Base-by-base conservation (phyloP, 35 echinoderm and acorn worm genomes). In the Chiridota heheva region DNA sequence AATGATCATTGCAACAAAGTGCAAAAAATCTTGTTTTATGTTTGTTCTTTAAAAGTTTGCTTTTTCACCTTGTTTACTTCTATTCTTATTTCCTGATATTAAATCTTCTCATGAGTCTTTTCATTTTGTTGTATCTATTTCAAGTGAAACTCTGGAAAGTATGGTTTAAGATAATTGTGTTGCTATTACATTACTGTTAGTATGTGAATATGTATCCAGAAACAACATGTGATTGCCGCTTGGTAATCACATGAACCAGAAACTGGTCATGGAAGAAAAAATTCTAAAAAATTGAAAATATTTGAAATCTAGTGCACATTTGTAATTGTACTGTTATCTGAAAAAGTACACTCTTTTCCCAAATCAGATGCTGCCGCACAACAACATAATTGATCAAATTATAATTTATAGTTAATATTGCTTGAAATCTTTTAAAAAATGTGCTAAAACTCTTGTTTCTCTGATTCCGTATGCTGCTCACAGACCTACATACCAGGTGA, bases 401-500 rank as follows among this genome's bases (percentile, higher is more conserved):
- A 30, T 10, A 42, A 5, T 28, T 16, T 44, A 6, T 27, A 44
- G 36, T n/a, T 6, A 71, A 37, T 38, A 56, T 67, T 39, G 7
- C 29, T 47, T 13, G 8, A 8, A 7, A 47, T 36, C 65, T 7
- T 64, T 63, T 37, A 3, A 6, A 2, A 13, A 72, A 40, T 20
- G 10, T 15, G 6, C 40, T 45, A 16, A 12, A 12, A 15, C 7
- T 4, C 40, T 33, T 22, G 30, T 3, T 39, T 64, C 5, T 0
- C 37, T 1, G 30, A 5, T 44, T 5, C 20, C 45, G 38, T 40
- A 18, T 3, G 76, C 7, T 25, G 36, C 51, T 44, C 32, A 42
- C 47, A 68, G 74, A 24, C 68, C n/a, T 27, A 72, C 7, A 86
- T 82, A 3, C 84, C 84, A 67, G 90, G 85, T 2, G 93, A 91